Evolutionary conservation across 2,113 vertebrate genomes (phyloP), one percentile per base, ranked within the genome.

Genomic region (Lontra canadensis): DNA sequence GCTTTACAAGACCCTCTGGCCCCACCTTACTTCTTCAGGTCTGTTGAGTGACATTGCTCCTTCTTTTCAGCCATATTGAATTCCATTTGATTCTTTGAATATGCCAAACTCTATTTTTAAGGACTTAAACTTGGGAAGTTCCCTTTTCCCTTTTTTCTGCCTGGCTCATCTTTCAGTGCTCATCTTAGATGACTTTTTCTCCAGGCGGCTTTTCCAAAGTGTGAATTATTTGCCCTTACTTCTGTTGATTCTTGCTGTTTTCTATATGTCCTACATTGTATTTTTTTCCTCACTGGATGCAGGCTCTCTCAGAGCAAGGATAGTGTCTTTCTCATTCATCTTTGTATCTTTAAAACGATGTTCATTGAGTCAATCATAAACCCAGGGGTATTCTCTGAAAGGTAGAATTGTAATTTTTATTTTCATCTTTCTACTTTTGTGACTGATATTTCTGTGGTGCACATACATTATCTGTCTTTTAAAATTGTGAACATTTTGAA

Each of bases 161-260:
- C 23, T 85, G 29, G 57, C 18, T 85, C 14, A 42, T 76, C 49
- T 88, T 96, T 92, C 34, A 83, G 15, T 55, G 31, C 11, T 57
- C 25, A 10, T 44, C 36, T 57, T 34, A 88, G 36, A 39, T 81
- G 59, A 31, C 36, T 17, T 57, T 65, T 93, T 59, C 65, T 78
- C 73, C 31, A 92, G 59, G 49, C 71, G 26, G 6, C 29, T 71
- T 96, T 47, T 67, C 52, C 36, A 84, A 83, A 92, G 42, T 88
- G 26, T 36, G 34, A 55, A 59, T 67, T 59, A 82, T 49, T 83
- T 82, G 55, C 36, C 31, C 42, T 92, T 55, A 1, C 4, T 89
- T 23, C 18, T 63, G 18, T 55, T 36, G 83, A 92, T 88, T 88
- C 82, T 71, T 87, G 23, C 55, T 96, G 8, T 94, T 95, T 95